Evolutionary conservation across 2,888 invertebrate species (phyloP).

Genomic region (Dermolepida albohirtum): DNA sequence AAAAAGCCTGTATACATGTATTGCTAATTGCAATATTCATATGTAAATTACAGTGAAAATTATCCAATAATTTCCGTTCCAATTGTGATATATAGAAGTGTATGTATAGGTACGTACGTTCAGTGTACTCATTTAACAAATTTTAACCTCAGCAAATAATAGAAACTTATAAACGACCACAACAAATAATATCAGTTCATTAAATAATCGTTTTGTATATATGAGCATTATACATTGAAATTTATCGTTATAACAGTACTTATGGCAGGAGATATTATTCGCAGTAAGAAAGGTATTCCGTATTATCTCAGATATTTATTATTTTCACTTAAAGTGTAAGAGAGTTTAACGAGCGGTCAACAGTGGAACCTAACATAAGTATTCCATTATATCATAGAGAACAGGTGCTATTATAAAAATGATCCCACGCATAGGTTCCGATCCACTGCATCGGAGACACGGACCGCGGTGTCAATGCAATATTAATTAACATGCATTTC

Average conservation of each 20-base stretch:
- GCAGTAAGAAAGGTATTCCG: slow-evolving; percentile 56
- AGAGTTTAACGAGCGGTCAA: slow-evolving; percentile 60
- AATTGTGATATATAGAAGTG: no score
- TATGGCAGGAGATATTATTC: slow-evolving; percentile 29
- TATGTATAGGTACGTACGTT: not conserved
- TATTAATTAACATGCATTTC: slow-evolving; percentile 53
- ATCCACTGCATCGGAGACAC: slow-evolving; percentile 55
- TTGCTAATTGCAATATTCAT: no score
- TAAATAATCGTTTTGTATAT: slow-evolving; percentile 18
- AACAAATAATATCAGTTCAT: slow-evolving; percentile 17
- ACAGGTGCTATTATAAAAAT: slow-evolving; percentile 64
- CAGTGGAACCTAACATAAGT: slow-evolving; percentile 59
- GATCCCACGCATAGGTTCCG: slow-evolving; percentile 62
- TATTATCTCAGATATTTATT: slow-evolving; percentile 60
- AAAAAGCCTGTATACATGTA: no score
- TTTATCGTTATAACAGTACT: slow-evolving; percentile 37
- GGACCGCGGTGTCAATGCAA: slow-evolving; percentile 54
- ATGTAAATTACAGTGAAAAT: no score
- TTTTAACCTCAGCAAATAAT: no score
- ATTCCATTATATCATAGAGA: slow-evolving; percentile 64
- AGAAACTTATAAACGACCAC: not conserved
- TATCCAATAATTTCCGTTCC: no score
- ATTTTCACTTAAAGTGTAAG: slow-evolving; percentile 61
- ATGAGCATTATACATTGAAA: slow-evolving; percentile 31
- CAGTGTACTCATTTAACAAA: not conserved